Evolutionary conservation across 1,140 invertebrate species (phyloP), one percentile per base, ranked within the genome.

Genomic region (Drosophila tani): DNA sequence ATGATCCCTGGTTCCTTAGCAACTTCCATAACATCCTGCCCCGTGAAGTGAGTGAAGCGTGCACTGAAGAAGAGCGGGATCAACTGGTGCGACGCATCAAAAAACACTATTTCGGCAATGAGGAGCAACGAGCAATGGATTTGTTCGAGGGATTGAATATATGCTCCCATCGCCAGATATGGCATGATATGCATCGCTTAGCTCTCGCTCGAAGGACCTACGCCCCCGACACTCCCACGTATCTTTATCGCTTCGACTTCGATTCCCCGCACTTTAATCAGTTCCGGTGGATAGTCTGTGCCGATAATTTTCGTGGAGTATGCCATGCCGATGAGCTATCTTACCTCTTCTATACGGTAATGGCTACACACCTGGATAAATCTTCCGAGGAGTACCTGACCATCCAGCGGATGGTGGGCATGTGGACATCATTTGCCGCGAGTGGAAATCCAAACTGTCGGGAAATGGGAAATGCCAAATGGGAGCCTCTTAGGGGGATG

Each of bases 271-370:
- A 78, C 41, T 88, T 91, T 27, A 85, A 91, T 71, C 83, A 92
- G 29, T 81, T 71, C 21, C 79, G 91, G 9, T 56, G 93, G 41
- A 86, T 94, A 43, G 79, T 85, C 6, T 91, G 84, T 38, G 90
- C 69, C 0, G 58, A 64, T 1, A n/a, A 38, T 1, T 50, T 75
- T 17, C 81, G 85, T 1, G 91, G 91, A 1, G 93, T 94, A 2
- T 93, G 93, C 64, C 95, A 96, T 81, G 94, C 93, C 0, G 95
- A 96, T 58, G 95, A 96, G 60, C 38, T 95, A 0, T 95, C 94
- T 47, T 96, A 95, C 82, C 67, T 96, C 19, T 96, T 96, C 78
- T 93, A 93, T 65, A 78, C 70, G 49, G 32, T 74, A 8, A 40
- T 70, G 15, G 55, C 83, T 2, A 53, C 58, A 0, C 84, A 87